Evolutionary conservation across 2,797 vertebrate species (phyloP), one percentile per base, ranked within the genome.

Genomic region (Podarcis siculus): DNA sequence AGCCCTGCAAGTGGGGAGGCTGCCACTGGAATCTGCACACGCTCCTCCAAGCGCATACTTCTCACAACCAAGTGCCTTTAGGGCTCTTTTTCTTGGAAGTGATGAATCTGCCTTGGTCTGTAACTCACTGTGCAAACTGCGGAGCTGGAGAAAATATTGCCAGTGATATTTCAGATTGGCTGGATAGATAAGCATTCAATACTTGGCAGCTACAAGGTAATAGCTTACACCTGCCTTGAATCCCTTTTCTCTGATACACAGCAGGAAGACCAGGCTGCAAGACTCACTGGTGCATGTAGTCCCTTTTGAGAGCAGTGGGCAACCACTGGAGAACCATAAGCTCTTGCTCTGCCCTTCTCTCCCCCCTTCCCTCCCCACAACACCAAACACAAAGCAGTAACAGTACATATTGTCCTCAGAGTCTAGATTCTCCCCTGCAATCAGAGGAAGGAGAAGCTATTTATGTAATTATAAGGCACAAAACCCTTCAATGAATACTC

Each of bases 121-220:
- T n/a, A 73, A 64, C 37, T 83, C 58, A 39, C 25, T 37, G 32
- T 0, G 72, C 45, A 82, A 85, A 77, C 64, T 77, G 64, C 21
- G 6, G n/a, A 35, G 15, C 35, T 71, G 77, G 23, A 82, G 35
- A 82, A 90, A 81, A 82, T n/a, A 80, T 19, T 58, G 77, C 30
- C 45, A 67, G 58, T 73, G 81, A 80, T 76, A 67, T 66, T 90
- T 82, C 55, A 84, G 19, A 12, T 23, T 78, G 80, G 88, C 87
- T 80, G 84, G 69, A 85, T 61, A 94, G 87, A 71, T 61, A 86
- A 79, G 32, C 3, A 30, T 39, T 79, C 76, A 83, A 61, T 88
- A 84, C 72, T 84, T 79, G 64, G 76, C 87, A 84, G 49, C 35
- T 55, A 82, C 15, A 61, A 5, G 39, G 61, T 67, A 49, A 81